Evolutionary conservation across 2,797 vertebrate species (phyloP).

Genomic region (Pygocentrus nattereri): DNA sequence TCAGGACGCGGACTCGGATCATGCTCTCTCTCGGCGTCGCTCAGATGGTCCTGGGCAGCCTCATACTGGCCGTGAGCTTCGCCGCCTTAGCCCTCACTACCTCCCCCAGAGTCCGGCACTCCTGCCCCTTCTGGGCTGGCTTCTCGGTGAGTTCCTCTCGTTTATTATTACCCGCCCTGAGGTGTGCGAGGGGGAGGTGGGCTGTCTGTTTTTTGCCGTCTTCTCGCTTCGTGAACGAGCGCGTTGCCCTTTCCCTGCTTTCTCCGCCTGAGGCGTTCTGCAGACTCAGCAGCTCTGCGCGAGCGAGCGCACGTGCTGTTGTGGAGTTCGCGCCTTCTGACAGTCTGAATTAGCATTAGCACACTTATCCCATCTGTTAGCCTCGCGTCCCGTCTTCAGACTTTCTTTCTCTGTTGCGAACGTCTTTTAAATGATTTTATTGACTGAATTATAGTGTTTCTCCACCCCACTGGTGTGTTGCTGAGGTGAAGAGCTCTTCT

Average conservation of each 20-base stretch:
- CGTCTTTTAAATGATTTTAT: too few relatives aligned
- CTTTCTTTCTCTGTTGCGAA: background rate
- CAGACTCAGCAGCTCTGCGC: background rate
- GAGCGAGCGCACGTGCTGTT: conserved; percentile 7
- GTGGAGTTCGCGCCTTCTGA: background rate
- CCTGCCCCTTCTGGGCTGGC: conserved; percentile 98
- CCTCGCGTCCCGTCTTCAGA: background rate
- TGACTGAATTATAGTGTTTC: too few relatives aligned
- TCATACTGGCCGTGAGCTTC: conserved; percentile 97
- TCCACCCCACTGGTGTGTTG: too few relatives aligned
- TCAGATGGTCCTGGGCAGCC: conserved; percentile 96
- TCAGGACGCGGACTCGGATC: conserved; percentile 89
- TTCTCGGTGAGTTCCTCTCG: conserved; percentile 90
- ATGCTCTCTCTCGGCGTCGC: conserved; percentile 94
- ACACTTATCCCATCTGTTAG: background rate
- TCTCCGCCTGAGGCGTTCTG: background rate
- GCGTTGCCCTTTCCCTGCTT: background rate
- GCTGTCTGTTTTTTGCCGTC: too few relatives aligned
- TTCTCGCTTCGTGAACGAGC: background rate
- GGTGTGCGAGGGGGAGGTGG: too few relatives aligned
- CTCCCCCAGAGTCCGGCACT: conserved; percentile 94
- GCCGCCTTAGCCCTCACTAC: conserved; percentile 96
- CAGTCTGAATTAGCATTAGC: background rate
- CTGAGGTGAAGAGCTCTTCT: too few relatives aligned
- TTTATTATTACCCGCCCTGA: background rate